Evolutionary conservation across 2,113 vertebrate genomes (phyloP).

Genomic region (Equus przewalskii): DNA sequence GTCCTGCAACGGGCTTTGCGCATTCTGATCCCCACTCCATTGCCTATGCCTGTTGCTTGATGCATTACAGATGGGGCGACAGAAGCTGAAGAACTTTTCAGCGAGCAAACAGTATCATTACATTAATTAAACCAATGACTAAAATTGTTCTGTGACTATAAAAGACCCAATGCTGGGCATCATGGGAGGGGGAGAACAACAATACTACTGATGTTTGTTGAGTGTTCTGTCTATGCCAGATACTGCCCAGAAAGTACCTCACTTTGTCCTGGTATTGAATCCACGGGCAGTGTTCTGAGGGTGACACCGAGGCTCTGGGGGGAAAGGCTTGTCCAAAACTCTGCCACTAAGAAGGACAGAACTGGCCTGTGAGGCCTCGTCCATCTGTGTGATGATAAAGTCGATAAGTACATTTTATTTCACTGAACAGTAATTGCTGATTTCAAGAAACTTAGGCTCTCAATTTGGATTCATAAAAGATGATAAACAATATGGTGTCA

Average conservation of each 20-base stretch:
- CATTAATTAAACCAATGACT: slow-evolving; percentile 56
- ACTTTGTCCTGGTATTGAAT: neutral
- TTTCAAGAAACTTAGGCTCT: neutral
- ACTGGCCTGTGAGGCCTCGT: rapidly evolving
- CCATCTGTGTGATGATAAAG: too few species aligned
- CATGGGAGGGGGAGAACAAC: neutral
- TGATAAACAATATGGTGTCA: neutral
- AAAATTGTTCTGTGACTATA: neutral
- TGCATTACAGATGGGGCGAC: slow-evolving; percentile 61
- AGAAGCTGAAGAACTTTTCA: slow-evolving; percentile 66
- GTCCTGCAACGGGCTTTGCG: neutral
- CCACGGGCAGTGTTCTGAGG: too few species aligned
- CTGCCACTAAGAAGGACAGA: rapidly evolving
- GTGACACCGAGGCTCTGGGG: rapidly evolving
- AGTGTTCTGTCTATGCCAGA: neutral
- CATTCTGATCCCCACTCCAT: neutral
- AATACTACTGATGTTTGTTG: neutral
- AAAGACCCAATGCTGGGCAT: neutral
- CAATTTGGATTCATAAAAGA: neutral
- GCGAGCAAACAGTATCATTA: slow-evolving; percentile 59
- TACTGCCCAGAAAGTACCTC: too few species aligned
- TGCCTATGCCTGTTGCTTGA: neutral
- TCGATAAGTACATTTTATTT: neutral
- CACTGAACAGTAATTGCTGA: neutral
- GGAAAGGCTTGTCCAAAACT: neutral